Evolutionary conservation across 2,888 invertebrate species (phyloP).

Genomic region (Drosophila gaucha): DNA sequence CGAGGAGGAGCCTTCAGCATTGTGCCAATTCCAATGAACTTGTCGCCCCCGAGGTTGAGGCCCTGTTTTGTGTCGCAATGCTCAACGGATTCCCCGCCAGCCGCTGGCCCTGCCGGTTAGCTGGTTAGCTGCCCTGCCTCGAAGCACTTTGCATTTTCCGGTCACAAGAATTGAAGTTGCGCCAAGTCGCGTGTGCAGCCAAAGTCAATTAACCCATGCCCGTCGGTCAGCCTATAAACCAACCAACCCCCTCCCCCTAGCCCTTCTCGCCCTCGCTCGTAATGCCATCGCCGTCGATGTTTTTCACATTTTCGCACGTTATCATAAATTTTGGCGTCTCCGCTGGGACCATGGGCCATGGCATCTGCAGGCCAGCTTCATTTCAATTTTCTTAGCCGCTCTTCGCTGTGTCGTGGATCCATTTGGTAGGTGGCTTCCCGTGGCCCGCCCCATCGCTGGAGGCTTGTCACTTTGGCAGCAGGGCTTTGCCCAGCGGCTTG

Average conservation of each 20-base stretch:
- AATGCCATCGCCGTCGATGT: conserved; percentile 18
- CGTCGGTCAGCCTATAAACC: conserved; percentile 21
- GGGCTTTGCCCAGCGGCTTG: conserved; percentile 16
- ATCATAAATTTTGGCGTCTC: conserved; percentile 64
- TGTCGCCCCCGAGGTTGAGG: conserved; percentile 47
- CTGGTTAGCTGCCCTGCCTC: conserved; percentile 12
- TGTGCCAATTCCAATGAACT: conserved; percentile 71
- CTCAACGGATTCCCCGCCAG: neutral
- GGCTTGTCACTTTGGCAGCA: conserved; percentile 49
- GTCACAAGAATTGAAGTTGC: conserved; percentile 53
- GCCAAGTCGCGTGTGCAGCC: conserved; percentile 58
- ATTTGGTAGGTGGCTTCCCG: conserved; percentile 32
- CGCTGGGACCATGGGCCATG: conserved; percentile 26
- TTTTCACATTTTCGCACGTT: conserved; percentile 63
- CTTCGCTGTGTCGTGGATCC: conserved; percentile 38
- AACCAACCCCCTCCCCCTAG: no score
- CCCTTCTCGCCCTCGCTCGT: neutral
- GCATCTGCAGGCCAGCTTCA: conserved; percentile 48
- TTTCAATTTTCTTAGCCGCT: conserved; percentile 69
- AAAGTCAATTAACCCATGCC: conserved; percentile 60
- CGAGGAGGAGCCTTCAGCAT: conserved; percentile 49
- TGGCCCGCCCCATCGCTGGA: neutral
- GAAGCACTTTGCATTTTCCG: conserved; percentile 57
- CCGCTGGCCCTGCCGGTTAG: neutral
- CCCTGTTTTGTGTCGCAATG: conserved; percentile 33